Evolutionary conservation across 2,888 invertebrate species (phyloP).

Genomic region (Terebella lapidaria): DNA sequence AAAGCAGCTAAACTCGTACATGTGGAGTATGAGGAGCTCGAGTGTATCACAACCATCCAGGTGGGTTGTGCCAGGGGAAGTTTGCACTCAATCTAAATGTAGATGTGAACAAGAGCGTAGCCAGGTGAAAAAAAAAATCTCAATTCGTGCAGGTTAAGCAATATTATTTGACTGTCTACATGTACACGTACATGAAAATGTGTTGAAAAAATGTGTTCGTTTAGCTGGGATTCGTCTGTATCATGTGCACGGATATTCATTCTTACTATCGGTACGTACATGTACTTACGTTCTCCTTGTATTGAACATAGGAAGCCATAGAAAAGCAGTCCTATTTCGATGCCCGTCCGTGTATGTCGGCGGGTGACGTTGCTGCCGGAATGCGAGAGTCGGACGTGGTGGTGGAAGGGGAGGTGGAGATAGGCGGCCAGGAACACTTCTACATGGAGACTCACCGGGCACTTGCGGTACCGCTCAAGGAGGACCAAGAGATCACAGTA

Average conservation of each 20-base stretch:
- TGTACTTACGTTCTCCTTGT: no score
- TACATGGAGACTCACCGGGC: constrained; percentile 76
- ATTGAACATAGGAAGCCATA: background rate
- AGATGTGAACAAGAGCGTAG: background rate
- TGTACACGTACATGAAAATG: no score
- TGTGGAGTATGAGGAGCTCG: background rate
- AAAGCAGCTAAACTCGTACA: background rate
- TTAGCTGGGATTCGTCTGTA: no score
- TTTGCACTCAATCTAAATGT: background rate
- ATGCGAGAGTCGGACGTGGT: constrained; percentile 68
- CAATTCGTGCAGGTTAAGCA: background rate
- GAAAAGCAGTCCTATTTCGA: background rate
- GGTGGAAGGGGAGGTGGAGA: constrained; percentile 72
- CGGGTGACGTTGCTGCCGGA: constrained; percentile 40
- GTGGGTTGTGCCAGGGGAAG: background rate
- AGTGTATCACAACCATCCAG: background rate
- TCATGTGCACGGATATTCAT: no score
- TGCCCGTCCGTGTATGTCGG: background rate
- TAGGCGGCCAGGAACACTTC: constrained; percentile 93
- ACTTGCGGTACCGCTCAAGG: constrained; percentile 58
- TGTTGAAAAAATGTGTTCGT: no score
- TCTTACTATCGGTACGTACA: no score
- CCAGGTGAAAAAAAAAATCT: background rate
- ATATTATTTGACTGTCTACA: no score
- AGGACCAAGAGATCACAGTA: constrained; percentile 43